phyloP scores from a whole-genome alignment of 2,888 invertebrate genomes.

The Synergus umbraculus region DNA sequence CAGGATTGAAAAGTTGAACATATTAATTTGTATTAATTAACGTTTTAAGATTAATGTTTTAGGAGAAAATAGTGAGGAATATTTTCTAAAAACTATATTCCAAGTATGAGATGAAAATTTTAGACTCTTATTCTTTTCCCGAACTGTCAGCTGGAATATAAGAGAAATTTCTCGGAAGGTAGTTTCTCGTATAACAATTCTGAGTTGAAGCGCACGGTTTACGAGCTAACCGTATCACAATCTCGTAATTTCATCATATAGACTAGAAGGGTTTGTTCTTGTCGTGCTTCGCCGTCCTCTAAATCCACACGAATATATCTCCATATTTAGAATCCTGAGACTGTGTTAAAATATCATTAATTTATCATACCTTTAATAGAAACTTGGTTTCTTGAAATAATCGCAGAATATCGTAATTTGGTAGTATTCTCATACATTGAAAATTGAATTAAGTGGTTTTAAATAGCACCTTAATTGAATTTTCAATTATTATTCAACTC shows the following conservation, averaged over 20 bases:
- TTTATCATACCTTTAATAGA: background rate
- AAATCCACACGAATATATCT: conserved; percentile 13
- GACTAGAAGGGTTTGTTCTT: conserved; percentile 7
- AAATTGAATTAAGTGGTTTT: too few relatives aligned
- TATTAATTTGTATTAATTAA: too few relatives aligned
- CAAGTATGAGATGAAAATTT: background rate
- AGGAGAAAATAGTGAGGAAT: background rate
- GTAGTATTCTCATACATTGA: too few relatives aligned
- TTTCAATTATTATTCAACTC: too few relatives aligned
- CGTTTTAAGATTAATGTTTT: too few relatives aligned
- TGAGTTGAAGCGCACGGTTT: background rate
- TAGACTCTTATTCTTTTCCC: background rate
- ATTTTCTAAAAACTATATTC: background rate
- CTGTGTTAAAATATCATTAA: background rate
- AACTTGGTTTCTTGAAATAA: background rate
- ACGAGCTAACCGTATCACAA: background rate
- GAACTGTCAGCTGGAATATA: background rate
- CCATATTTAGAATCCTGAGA: conserved; percentile 23
- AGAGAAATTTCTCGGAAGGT: background rate
- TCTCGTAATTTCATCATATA: conserved; percentile 29
- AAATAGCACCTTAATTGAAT: too few relatives aligned
- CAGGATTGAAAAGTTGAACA: too few relatives aligned
- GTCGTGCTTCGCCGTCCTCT: background rate
- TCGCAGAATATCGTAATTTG: background rate
- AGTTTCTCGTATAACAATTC: conserved; percentile 9